Evolutionary conservation across 2,888 invertebrate species (phyloP).

Genomic region (Operophtera brumata): DNA sequence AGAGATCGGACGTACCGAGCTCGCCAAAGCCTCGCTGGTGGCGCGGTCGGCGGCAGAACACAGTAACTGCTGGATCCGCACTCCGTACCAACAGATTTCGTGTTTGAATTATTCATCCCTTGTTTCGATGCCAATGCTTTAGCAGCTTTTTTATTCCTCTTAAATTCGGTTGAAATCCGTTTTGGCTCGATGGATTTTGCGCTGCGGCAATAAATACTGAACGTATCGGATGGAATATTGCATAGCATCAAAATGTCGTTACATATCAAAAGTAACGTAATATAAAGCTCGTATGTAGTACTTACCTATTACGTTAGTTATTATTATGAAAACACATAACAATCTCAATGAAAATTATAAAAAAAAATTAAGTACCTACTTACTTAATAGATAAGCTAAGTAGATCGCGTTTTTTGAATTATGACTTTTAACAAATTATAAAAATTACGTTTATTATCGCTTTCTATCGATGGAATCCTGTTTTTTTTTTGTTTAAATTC

Average conservation of each 20-base stretch:
- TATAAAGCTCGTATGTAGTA: too few species aligned
- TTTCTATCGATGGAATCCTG: too few species aligned
- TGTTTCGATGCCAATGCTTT: constrained; percentile 44
- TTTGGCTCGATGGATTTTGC: constrained; percentile 15
- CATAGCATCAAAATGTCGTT: background rate
- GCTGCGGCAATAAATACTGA: constrained; percentile 14
- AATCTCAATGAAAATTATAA: too few species aligned
- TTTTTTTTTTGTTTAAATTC: too few species aligned
- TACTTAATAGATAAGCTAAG: too few species aligned
- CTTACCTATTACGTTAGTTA: too few species aligned
- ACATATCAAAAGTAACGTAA: background rate
- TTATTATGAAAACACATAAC: too few species aligned
- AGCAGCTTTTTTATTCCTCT: constrained; percentile 33
- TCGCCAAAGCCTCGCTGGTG: constrained; percentile 34
- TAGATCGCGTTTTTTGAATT: too few species aligned
- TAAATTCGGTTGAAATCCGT: constrained; percentile 24
- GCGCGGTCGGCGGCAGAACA: constrained; percentile 8
- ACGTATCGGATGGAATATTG: constrained; percentile 3
- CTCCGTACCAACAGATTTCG: constrained; percentile 48
- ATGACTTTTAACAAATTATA: too few species aligned
- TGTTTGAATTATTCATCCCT: constrained; percentile 60
- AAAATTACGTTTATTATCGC: too few species aligned
- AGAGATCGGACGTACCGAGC: constrained; percentile 39
- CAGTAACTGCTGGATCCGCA: too few species aligned
- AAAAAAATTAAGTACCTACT: too few species aligned